Conservation (phyloP, 2,113 vertebrate genomes). For the Caracal caracal region DNA sequence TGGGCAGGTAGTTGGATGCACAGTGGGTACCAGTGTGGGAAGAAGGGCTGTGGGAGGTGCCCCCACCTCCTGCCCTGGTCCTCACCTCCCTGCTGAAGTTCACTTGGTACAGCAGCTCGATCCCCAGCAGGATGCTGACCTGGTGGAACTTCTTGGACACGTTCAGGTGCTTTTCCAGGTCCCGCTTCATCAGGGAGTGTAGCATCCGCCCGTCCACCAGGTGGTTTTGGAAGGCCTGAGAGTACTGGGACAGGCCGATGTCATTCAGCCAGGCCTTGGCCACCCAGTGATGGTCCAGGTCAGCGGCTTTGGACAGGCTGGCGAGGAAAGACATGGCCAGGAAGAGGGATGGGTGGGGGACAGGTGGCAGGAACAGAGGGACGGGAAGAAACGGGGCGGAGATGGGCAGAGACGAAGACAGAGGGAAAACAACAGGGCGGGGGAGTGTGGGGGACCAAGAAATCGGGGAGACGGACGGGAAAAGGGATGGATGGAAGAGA, state of each 20-base stretch:
- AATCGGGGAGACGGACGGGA: background rate
- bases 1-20: background rate
- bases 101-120: slow-evolving; percentile 90
- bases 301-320: slow-evolving; percentile 91
- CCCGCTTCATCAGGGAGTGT: slow-evolving; percentile 89
- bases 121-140: slow-evolving; percentile 91
- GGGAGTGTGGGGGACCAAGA: background rate
- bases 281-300: slow-evolving; percentile 95
- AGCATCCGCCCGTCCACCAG: slow-evolving; percentile 91
- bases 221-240: slow-evolving; percentile 92
- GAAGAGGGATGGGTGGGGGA: background rate
- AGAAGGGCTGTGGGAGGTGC: background rate
- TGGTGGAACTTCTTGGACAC: slow-evolving; percentile 92
- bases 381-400: background rate
- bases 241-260: slow-evolving; percentile 91
- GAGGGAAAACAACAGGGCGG: background rate
- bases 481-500: no score
- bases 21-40: background rate
- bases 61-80: accelerated
- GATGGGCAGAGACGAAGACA: background rate
- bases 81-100: slow-evolving; percentile 91
- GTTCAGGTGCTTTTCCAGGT: slow-evolving; percentile 90
- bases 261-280: slow-evolving; percentile 93
- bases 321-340: background rate
- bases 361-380: background rate